Evolutionary conservation across 2,888 invertebrate genomes (phyloP), one percentile per base, ranked within the genome.

Genomic region (Coelogynopora nodosa): DNA sequence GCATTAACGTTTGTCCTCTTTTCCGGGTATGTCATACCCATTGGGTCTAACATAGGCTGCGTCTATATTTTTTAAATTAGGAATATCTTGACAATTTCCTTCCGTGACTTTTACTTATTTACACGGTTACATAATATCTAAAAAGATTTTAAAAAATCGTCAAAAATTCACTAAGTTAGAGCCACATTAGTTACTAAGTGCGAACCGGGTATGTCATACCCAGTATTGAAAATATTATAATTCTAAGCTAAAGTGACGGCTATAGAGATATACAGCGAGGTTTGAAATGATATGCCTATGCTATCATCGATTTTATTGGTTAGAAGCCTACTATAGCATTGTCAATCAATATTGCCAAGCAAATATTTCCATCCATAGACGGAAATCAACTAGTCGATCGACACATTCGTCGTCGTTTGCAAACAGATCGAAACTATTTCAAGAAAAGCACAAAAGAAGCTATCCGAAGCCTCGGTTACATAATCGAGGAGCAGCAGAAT

Each of bases 21-120:
- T 74, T 74, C 74, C 74, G 74, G 74, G 74, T 74, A 74, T 74
- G 74, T 74, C 74, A 74, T 74, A 74, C n/a, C 74, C 74, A 74
- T 74, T 74, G 23, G 23, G 18, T 26, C 74, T 74, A 74, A 13
- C 5, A 74, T 26, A 74, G n/a, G n/a, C n/a, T 26, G 23, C 27
- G 23, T 74, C 18, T 74, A 74, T 74, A 74, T 74, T 74, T 74
- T 74, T 74, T 74, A 74, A 10, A 74, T 74, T 74, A 74, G 74
- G 74, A 74, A 74, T 74, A 74, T 74, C 5, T 74, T 74, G 74
- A 2, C 27, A 74, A 74, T 74, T 74, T 74, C 74, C 74, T 74
- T n/a, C 74, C 74, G 23, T 74, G 74, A 74, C 74, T 74, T 74
- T 74, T 74, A 74, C 74, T 74, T 74, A 23, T 74, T 74, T 74